A percentile compares a stretch with the other conserved stretches of the same genome.
Conservation (phyloP, 2,113 vertebrate species). For the Isurus oxyrinchus region DNA sequence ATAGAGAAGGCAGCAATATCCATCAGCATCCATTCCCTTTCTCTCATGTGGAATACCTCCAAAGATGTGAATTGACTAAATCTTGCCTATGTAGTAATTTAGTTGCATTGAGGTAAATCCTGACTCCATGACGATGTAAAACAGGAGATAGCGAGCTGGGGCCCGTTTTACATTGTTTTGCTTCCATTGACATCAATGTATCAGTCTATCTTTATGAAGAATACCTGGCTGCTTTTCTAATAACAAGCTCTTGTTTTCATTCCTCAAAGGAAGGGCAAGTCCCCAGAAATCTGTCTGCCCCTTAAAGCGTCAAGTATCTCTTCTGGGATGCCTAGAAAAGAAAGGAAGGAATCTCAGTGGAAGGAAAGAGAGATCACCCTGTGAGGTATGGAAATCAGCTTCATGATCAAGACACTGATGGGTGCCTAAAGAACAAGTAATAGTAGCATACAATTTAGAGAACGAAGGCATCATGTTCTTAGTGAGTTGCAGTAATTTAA, state of each 20-base stretch:
- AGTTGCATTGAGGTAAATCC: background rate
- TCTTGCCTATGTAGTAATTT: background rate
- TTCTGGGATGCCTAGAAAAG: background rate
- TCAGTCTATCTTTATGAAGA: background rate
- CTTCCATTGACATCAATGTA: background rate
- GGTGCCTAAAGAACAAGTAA: background rate
- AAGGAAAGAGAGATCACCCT: background rate
- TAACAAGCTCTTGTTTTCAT: background rate
- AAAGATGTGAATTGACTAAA: background rate
- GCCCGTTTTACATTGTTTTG: background rate
- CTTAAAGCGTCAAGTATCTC: background rate
- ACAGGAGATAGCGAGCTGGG: background rate
- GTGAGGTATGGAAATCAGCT: constrained; percentile 10
- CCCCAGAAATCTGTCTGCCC: background rate
- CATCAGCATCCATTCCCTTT: background rate
- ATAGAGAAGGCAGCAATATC: background rate
- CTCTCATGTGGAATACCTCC: background rate
- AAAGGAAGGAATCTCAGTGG: background rate
- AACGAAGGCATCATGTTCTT: background rate
- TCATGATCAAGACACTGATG: background rate
- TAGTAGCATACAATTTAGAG: background rate
- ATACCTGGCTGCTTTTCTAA: background rate
- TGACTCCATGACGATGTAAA: background rate
- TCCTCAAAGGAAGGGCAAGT: background rate
- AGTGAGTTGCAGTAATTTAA: background rate